phyloP scores from a whole-genome alignment of 1,140 invertebrate species.

The Sycobia sp. region DNA sequence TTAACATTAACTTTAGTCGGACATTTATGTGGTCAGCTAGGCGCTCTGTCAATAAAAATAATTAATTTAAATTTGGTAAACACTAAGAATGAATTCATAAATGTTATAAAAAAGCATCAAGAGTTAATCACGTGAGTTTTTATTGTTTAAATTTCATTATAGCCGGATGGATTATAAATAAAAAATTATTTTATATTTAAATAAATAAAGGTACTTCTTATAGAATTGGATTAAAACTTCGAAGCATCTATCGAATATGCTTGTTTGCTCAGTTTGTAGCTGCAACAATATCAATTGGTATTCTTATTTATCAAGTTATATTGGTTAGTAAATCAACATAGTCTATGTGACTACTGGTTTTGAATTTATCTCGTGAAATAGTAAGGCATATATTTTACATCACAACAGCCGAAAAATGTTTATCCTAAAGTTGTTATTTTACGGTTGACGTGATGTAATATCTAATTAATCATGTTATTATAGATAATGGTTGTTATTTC shows the following conservation, averaged over 20 bases:
- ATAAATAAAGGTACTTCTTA: conserved; percentile 7
- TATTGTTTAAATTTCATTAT: too few relatives aligned
- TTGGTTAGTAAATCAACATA: conserved; percentile 22
- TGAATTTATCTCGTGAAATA: not conserved
- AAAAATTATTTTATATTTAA: not conserved
- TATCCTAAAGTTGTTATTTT: too few relatives aligned
- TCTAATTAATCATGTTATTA: too few relatives aligned
- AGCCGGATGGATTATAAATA: too few relatives aligned
- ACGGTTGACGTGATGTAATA: too few relatives aligned
- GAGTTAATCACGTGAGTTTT: conserved; percentile 28
- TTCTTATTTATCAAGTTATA: conserved; percentile 39
- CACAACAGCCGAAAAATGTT: too few relatives aligned
- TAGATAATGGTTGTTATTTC: not conserved
- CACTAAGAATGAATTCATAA: not conserved
- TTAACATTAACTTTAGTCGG: conserved; percentile 35
- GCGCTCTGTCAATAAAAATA: conserved; percentile 36
- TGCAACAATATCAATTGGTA: conserved; percentile 36
- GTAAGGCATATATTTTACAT: too few relatives aligned
- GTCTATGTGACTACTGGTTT: not conserved
- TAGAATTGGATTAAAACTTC: conserved; percentile 34
- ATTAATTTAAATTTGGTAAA: conserved; percentile 18
- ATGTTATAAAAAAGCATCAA: conserved; percentile 33
- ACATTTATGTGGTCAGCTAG: conserved; percentile 40
- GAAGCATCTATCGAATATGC: conserved; percentile 20
- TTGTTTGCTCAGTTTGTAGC: conserved; percentile 35